Base-by-base conservation (phyloP, 2,113 vertebrate species). In the Hippocampus guttulatus region DNA sequence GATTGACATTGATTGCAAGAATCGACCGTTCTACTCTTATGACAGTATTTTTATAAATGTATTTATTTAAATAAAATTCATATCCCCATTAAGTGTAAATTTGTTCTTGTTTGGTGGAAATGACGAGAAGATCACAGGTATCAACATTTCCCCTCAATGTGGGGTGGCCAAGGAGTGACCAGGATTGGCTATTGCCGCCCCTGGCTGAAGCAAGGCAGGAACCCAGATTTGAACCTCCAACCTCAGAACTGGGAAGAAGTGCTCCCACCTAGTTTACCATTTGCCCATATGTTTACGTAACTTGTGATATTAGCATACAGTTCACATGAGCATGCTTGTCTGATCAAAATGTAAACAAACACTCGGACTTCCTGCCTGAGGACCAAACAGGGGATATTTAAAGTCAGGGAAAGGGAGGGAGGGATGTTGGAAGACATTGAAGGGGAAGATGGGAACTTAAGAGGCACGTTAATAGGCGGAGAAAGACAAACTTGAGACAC, bases 361-460 rank as follows among this genome's bases (percentile, higher is more conserved):
- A 67, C 64, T 78, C 78, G 74, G 75, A 86, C 88, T 88, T 90
- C 89, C 89, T 89, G 85, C 79, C 77, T 77, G 63, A 64, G 75
- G 57, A 66, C 71, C 64, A 79, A 77, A 86, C 69, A 74, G 77
- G 52, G 66, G 12, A 69, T 70, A 76, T 77, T 79, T 71, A 62
- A 67, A 70, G 69, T 47, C 52, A 73, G 82, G 16, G 27, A 16
- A n/a, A 61, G n/a, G 23, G 63, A 87, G 80, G 75, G 81, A 85
- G 79, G 76, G 69, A 75, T 27, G n/a, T 40, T 64, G 57, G 69
- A 72, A 71, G 14, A 18, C 49, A 20, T 21, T 51, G 49, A 51
- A 51, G 49, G 18, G 49, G 49, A 1, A n/a, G 52, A 68, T 40
- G 55, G 64, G 67, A 71, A 25, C 55, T n/a, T 61, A 45, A 71